Evolutionary conservation across 2,888 invertebrate genomes (phyloP).

Genomic region (Rhamnusium bicolor): DNA sequence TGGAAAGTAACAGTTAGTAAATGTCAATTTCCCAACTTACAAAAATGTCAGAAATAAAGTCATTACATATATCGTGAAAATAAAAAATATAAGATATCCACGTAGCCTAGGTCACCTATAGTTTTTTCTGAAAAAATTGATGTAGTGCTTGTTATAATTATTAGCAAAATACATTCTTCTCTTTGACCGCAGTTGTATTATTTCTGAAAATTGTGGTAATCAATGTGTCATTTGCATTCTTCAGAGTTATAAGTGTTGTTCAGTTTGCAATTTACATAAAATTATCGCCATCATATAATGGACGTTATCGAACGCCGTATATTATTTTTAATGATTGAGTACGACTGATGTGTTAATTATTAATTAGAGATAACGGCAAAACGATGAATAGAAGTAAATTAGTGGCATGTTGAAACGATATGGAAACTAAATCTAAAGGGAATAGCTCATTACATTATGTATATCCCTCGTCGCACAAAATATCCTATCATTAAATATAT

Average conservation of each 20-base stretch:
- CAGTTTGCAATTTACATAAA: neutral
- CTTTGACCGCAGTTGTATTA: too few relatives aligned
- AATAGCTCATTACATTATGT: neutral
- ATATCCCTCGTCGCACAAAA: neutral
- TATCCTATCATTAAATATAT: neutral
- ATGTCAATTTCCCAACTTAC: too few relatives aligned
- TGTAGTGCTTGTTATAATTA: too few relatives aligned
- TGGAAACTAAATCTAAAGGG: neutral
- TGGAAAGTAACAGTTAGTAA: too few relatives aligned
- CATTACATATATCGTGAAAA: too few relatives aligned
- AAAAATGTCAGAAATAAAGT: too few relatives aligned
- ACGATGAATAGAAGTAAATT: conserved; percentile 21
- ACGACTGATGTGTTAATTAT: conserved; percentile 13
- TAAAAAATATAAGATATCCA: too few relatives aligned
- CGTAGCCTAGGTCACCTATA: too few relatives aligned
- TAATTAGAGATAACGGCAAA: conserved; percentile 11
- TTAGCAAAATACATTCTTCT: too few relatives aligned
- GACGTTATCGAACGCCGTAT: neutral
- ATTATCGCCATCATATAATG: neutral
- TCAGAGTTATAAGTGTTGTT: neutral
- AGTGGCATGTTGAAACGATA: conserved; percentile 2
- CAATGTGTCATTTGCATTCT: neutral
- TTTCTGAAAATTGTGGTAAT: too few relatives aligned
- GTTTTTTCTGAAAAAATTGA: too few relatives aligned
- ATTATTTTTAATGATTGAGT: conserved; percentile 1